A percentile compares a stretch with the other conserved stretches of the same genome.
These are phyloP conservation scores for Psephotus haematonotus DNA, from an alignment of 2,113 vertebrate genomes.

Conservation along the genomic window DNA sequence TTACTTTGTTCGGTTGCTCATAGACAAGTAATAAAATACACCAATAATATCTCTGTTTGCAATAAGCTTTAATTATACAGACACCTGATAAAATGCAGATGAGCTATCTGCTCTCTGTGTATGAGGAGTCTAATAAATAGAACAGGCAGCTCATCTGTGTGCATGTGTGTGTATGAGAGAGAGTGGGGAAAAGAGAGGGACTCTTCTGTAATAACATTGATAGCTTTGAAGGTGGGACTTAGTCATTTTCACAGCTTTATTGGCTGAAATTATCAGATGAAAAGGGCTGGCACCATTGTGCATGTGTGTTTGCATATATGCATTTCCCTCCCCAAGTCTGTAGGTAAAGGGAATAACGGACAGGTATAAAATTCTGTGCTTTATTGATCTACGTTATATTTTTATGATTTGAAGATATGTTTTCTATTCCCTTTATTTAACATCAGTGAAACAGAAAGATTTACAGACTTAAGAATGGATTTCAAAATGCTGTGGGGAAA, in stretches of 20 bases:
- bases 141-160: conserved; percentile 23
- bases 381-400: neutral
- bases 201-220: conserved; percentile 31
- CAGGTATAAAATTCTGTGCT: neutral
- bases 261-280: conserved; percentile 56
- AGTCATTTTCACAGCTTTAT: conserved; percentile 48
- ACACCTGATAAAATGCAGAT: conserved; percentile 78
- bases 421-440: neutral
- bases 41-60: conserved; percentile 77
- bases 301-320: neutral
- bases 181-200: neutral
- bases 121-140: conserved; percentile 67
- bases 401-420: neutral
- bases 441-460: neutral
- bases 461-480: neutral
- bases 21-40: conserved; percentile 77
- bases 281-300: neutral
- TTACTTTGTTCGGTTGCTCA: conserved; percentile 72
- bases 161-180: neutral
- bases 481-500: neutral
- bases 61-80: conserved; percentile 79
- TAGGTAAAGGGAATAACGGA: neutral
- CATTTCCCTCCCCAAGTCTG: neutral
- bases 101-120: conserved; percentile 70
- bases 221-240: conserved; percentile 61